Percentiles rank a stretch among this genome's conserved stretches.
phyloP scores from a whole-genome alignment of 2,888 invertebrate species.

The Apamea crenata region DNA sequence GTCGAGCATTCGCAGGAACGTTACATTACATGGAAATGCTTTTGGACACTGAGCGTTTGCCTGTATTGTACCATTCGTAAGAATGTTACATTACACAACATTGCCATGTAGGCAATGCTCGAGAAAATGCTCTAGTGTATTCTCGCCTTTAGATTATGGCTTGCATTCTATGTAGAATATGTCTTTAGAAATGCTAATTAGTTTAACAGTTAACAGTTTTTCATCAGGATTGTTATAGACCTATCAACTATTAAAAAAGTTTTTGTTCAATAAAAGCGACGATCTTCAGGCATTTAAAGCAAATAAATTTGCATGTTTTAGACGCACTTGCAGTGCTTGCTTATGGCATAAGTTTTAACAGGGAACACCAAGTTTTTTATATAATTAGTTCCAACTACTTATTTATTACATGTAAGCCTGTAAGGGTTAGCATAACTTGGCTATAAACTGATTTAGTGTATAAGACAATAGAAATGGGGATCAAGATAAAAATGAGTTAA shows the following conservation, averaged over 20 bases:
- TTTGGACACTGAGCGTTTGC: too few species aligned
- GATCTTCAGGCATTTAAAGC: neutral
- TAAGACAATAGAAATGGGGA: neutral
- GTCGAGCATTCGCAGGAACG: too few species aligned
- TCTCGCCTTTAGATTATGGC: too few species aligned
- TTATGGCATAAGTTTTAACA: neutral
- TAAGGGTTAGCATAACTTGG: neutral
- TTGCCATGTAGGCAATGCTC: too few species aligned
- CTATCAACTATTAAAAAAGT: neutral
- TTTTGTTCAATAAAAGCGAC: neutral
- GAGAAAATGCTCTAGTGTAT: too few species aligned
- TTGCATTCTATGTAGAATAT: too few species aligned
- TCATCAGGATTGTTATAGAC: neutral
- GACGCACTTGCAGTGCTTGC: neutral
- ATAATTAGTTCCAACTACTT: neutral
- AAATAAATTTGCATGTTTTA: neutral
- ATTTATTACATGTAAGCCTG: neutral
- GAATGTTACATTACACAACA: too few species aligned
- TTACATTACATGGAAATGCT: too few species aligned
- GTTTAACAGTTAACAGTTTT: neutral
- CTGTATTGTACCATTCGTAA: too few species aligned
- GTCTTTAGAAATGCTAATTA: too few species aligned
- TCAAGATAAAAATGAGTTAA: neutral
- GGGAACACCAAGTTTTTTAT: neutral
- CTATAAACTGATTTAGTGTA: neutral